Evolutionary conservation across 2,797 vertebrate genomes (phyloP).

Genomic region (Enteromius thamalakanensis): DNA sequence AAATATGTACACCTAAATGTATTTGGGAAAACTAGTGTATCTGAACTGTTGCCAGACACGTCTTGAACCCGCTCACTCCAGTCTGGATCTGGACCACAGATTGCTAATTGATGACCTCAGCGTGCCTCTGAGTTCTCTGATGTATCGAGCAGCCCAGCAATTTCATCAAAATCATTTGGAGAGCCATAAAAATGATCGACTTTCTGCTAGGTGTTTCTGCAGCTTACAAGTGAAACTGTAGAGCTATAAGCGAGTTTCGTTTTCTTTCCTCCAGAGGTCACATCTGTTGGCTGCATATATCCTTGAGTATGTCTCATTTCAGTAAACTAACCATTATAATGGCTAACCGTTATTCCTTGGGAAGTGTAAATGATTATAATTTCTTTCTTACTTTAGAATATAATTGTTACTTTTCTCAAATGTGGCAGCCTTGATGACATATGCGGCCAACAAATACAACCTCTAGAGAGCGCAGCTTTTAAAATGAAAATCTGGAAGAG

Average conservation of each 20-base stretch:
- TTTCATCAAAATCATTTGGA: not conserved
- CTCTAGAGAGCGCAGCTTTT: not conserved
- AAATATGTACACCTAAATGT: not conserved
- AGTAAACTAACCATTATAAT: not conserved
- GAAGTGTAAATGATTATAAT: not conserved
- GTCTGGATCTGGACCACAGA: constrained; percentile 1
- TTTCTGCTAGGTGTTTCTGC: not conserved
- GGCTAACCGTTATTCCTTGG: not conserved
- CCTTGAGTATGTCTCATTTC: not conserved
- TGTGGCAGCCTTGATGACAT: not conserved
- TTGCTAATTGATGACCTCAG: constrained; percentile 6
- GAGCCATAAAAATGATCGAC: not conserved
- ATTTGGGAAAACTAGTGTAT: constrained; percentile 2
- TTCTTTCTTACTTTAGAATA: not conserved
- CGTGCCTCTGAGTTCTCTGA: not conserved
- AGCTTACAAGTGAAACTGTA: not conserved
- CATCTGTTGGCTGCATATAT: not conserved
- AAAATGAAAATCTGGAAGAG: not conserved
- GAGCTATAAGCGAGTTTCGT: not conserved
- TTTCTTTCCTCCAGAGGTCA: not conserved
- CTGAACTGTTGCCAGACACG: constrained; percentile 1
- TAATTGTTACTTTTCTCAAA: not conserved
- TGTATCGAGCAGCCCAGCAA: not conserved
- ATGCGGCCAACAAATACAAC: not conserved
- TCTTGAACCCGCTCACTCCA: not conserved